A percentile compares a stretch with the other conserved stretches of the same genome.
These are phyloP conservation scores for Glyphotaelius pellucidus DNA, from an alignment of 2,888 invertebrate species.

Conservation along the genomic window DNA sequence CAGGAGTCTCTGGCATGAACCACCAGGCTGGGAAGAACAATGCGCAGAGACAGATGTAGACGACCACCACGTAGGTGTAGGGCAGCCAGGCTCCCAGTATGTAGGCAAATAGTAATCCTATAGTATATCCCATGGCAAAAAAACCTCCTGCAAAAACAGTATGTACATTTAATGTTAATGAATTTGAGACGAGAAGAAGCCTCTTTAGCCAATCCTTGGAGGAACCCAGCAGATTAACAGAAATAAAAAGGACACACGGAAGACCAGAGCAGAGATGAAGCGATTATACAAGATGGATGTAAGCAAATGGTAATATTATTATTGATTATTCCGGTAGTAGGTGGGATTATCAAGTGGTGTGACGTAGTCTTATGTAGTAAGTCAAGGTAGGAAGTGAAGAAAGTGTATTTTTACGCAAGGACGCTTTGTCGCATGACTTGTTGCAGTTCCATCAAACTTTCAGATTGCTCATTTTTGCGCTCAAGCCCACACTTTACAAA, in stretches of 20 bases:
- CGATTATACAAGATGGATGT: background rate
- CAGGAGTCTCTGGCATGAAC: conserved; percentile 75
- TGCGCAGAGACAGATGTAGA: conserved; percentile 70
- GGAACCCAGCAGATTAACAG: background rate
- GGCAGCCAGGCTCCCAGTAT: conserved; percentile 49
- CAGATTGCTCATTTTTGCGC: too few species aligned
- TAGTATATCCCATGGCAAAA: conserved; percentile 50
- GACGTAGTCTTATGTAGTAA: too few species aligned
- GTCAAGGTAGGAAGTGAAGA: too few species aligned
- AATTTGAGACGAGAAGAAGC: background rate
- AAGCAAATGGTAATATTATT: too few species aligned
- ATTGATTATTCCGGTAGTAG: too few species aligned
- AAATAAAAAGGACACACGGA: background rate
- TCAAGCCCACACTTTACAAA: too few species aligned
- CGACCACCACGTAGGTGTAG: conserved; percentile 9
- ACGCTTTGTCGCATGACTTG: too few species aligned
- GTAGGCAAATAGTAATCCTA: conserved; percentile 55
- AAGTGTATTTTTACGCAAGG: too few species aligned
- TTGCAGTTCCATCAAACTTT: too few species aligned
- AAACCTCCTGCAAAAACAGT: conserved; percentile 53
- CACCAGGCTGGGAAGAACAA: conserved; percentile 73
- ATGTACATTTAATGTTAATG: background rate
- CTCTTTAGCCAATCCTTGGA: background rate
- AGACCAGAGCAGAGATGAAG: background rate
- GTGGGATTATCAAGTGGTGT: too few species aligned